Evolutionary conservation across 2,888 invertebrate genomes (phyloP).

Genomic region (Chaitophorus viminalis): DNA sequence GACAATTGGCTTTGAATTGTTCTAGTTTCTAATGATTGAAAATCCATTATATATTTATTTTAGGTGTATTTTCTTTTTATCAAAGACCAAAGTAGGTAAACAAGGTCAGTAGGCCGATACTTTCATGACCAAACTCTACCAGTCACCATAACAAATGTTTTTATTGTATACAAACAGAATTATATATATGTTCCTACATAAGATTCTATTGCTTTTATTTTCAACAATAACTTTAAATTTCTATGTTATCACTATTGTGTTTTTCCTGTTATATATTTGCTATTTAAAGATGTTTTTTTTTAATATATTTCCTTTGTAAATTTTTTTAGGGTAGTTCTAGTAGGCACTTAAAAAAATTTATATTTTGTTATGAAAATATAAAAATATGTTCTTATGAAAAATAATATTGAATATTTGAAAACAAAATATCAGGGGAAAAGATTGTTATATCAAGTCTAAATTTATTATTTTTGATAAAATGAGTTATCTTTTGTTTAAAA

Average conservation of each 20-base stretch:
- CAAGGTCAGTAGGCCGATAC: constrained; percentile 57
- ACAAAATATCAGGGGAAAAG: no score
- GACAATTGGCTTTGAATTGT: constrained; percentile 21
- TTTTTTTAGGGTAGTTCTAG: neutral
- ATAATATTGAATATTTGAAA: no score
- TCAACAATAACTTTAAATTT: neutral
- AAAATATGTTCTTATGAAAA: no score
- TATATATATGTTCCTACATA: neutral
- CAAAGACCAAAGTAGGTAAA: constrained; percentile 22
- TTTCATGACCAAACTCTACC: constrained; percentile 34
- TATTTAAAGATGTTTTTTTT: no score
- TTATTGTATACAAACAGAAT: constrained; percentile 2
- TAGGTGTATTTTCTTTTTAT: constrained; percentile 15
- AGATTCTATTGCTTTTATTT: neutral
- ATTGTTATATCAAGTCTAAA: no score
- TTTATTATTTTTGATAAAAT: no score
- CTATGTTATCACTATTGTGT: neutral
- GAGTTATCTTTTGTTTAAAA: no score
- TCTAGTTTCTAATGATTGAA: constrained; percentile 49
- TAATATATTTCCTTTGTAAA: neutral
- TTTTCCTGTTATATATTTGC: neutral
- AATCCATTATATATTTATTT: constrained; percentile 28
- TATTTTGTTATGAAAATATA: no score
- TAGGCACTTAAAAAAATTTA: neutral
- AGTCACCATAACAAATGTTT: constrained; percentile 38